A percentile compares a stretch with the other conserved stretches of the same genome.
phyloP scores from a whole-genome alignment of 2,888 invertebrate species.

The Fragum whitleyi region DNA sequence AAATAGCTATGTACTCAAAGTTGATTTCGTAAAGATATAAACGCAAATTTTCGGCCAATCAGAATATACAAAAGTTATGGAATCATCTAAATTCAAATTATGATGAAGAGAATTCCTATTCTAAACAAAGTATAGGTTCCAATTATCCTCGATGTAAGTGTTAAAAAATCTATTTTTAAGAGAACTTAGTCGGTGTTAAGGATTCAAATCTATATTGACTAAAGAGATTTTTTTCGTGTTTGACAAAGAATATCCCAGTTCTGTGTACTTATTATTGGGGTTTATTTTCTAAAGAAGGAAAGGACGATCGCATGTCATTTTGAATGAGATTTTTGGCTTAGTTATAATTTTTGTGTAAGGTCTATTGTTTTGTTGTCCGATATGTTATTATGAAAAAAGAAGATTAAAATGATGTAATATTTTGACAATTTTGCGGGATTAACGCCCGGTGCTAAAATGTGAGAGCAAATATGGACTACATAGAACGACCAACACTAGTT shows the following conservation, averaged over 20 bases:
- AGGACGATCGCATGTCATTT: not conserved
- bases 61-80: too few species aligned
- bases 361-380: not conserved
- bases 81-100: too few species aligned
- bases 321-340: not conserved
- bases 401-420: not conserved
- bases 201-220: not conserved
- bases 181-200: not conserved
- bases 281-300: not conserved
- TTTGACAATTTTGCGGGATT: not conserved
- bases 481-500: not conserved
- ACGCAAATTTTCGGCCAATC: too few species aligned
- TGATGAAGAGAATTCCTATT: too few species aligned
- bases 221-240: slow-evolving; percentile 9
- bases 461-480: not conserved
- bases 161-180: too few species aligned
- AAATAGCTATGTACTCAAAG: too few species aligned
- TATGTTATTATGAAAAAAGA: not conserved
- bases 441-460: not conserved
- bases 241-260: not conserved
- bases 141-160: too few species aligned
- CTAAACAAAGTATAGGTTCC: too few species aligned
- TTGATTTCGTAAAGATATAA: too few species aligned
- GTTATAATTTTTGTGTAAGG: not conserved
- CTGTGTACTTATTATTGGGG: slow-evolving; percentile 4